A percentile compares a stretch with the other conserved stretches of the same genome.
phyloP scores from a whole-genome alignment of 2,113 vertebrate genomes.

The Delphinapterus leucas region DNA sequence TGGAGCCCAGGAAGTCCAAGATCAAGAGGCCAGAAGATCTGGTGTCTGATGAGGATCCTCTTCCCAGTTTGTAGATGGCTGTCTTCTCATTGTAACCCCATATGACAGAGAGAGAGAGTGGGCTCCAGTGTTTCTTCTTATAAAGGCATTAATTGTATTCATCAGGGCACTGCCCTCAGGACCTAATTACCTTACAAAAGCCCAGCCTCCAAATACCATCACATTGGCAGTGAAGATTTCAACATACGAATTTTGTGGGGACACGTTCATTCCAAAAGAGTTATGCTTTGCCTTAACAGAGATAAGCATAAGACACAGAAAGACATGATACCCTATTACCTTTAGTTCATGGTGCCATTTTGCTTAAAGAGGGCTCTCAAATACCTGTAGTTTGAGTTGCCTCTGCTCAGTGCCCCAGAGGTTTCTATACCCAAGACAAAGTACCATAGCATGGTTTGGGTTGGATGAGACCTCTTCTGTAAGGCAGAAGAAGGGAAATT shows the following conservation, averaged over 20 bases:
- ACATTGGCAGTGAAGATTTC: not conserved
- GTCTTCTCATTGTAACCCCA: not conserved
- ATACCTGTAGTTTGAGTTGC: not conserved
- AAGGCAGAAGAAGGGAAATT: not conserved
- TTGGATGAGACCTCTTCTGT: not conserved
- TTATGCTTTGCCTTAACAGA: not conserved
- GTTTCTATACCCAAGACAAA: not conserved
- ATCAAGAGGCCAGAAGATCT: not conserved
- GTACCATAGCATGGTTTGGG: not conserved
- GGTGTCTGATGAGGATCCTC: not conserved
- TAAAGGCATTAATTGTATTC: not conserved
- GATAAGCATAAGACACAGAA: not conserved
- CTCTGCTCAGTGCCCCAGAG: not conserved
- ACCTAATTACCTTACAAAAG: not conserved
- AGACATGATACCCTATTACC: not conserved
- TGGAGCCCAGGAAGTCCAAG: not conserved
- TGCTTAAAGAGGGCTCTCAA: not conserved
- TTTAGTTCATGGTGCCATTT: not conserved
- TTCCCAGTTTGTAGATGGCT: not conserved
- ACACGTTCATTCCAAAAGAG: not conserved
- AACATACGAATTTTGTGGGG: not conserved
- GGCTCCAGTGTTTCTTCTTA: not conserved
- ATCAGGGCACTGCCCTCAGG: not conserved
- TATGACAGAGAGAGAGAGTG: not conserved
- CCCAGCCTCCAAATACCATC: not conserved